A percentile compares a stretch with the other conserved stretches of the same genome.
phyloP scores from a whole-genome alignment of 1,140 invertebrate genomes.

The Epicauta chinensis region DNA sequence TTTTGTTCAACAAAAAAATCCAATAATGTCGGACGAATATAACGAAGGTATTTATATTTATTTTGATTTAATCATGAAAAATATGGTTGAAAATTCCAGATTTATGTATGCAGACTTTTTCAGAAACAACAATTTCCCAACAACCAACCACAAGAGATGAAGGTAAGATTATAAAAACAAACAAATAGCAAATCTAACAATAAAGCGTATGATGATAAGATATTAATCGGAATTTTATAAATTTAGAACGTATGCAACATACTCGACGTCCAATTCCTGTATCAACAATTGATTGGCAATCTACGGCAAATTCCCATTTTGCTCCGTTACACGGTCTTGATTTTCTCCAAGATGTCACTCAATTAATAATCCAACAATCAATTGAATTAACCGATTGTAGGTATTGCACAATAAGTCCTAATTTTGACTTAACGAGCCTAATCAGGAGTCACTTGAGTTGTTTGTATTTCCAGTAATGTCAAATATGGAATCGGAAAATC shows the following conservation, averaged over 20 bases:
- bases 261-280: conserved; percentile 45
- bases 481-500: conserved; percentile 51
- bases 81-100: no score
- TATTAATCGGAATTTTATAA: not conserved
- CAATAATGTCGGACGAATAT: no score
- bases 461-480: conserved; percentile 32
- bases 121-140: no score
- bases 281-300: conserved; percentile 47
- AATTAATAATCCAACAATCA: conserved; percentile 51
- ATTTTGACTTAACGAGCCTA: no score
- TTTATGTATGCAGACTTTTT: no score
- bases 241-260: conserved; percentile 6
- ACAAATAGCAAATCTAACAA: not conserved
- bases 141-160: no score
- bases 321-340: conserved; percentile 50
- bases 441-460: no score
- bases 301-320: conserved; percentile 45
- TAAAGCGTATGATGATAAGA: not conserved
- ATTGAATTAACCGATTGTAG: conserved; percentile 51
- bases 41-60: no score
- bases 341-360: conserved; percentile 49
- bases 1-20: no score
- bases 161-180: not conserved
- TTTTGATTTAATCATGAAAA: no score
- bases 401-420: conserved; percentile 22